Base-by-base conservation (phyloP, 2,113 vertebrate species). In the Lampris incognitus region DNA sequence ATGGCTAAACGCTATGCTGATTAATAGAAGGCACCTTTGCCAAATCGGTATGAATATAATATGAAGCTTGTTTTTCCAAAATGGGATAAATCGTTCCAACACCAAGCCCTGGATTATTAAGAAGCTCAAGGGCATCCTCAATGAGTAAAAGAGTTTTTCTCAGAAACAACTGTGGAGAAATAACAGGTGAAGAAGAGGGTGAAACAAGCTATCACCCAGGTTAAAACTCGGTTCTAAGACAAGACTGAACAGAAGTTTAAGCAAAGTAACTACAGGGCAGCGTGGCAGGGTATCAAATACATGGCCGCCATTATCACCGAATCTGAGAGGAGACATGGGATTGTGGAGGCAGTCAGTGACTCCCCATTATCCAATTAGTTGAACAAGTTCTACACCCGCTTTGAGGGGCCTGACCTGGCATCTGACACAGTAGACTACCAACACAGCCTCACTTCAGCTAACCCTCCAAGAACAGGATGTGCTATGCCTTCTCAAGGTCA, bases 371-470 rank as follows among this genome's bases (percentile, higher is more conserved):
- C 24, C 24, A 24, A 24, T 24, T 24, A 24, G 24, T 39, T 62
- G 59, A 42, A 62, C 59, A 62, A 7, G 39, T 62, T 62, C 37
- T 62, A 62, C 59, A 62, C 37, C 38, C 40, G 59, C 39, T 61
- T 61, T 8, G 40, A 40, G 59, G 41, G 54, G 54, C 55, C 24
- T 8, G 24, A 57, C 55, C 55, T 57, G n/a, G 8, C 24, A 6
- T 37, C 55, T 13, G 55, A 57, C 24, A 9, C 13, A 6, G 24
- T 57, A 24, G 55, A 57, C 5, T 1, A 36, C 36, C n/a, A 56
- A 37, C 24, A n/a, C n/a, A 57, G 55, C 36, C 36, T 57, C 55
- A 57, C n/a, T 1, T 24, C 24, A 57, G n/a, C n/a, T 57, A 13
- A 57, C 24, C 24, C 55, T 37, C 36, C 24, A 37, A 13, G 55